These are phyloP conservation scores for Poecilia velifera DNA, from an alignment of 2,797 vertebrate species.

Conservation along the genomic window DNA sequence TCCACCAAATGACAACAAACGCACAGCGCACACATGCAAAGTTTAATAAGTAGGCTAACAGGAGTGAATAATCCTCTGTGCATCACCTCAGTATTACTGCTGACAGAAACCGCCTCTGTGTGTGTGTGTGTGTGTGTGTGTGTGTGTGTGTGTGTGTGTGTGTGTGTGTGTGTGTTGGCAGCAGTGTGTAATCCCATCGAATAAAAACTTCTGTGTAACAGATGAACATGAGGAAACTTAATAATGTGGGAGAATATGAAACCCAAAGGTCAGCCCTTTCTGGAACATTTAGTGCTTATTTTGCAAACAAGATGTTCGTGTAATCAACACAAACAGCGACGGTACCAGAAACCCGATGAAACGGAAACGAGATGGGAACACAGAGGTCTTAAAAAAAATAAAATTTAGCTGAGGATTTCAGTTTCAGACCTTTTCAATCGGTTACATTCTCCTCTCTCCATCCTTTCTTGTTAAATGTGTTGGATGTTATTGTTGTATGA, in stretches of 20 bases:
- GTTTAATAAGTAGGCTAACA: constrained; percentile 57
- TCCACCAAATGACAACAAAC: constrained; percentile 47
- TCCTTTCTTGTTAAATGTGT: neutral
- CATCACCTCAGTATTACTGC: constrained; percentile 61
- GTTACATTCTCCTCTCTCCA: neutral
- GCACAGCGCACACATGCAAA: constrained; percentile 20
- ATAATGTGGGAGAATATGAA: constrained; percentile 24
- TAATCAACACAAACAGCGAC: neutral
- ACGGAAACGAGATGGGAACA: neutral
- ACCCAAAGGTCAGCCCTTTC: constrained; percentile 30
- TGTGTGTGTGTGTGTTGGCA: constrained; percentile 30
- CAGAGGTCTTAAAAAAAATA: neutral
- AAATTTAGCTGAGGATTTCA: neutral
- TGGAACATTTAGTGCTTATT: constrained; percentile 9
- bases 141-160: constrained; percentile 15
- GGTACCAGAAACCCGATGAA: neutral
- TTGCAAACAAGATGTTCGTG: neutral
- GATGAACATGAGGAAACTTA: constrained; percentile 48
- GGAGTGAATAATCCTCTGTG: constrained; percentile 65
- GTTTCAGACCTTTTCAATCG: neutral
- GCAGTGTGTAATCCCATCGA: constrained; percentile 61
- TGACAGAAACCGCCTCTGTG: constrained; percentile 49
- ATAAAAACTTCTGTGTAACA: constrained; percentile 57
- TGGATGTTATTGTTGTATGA: neutral
- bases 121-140: constrained; percentile 6